Conservation (phyloP, 2,113 vertebrate genomes). For the human (Homo sapiens) region DNA sequence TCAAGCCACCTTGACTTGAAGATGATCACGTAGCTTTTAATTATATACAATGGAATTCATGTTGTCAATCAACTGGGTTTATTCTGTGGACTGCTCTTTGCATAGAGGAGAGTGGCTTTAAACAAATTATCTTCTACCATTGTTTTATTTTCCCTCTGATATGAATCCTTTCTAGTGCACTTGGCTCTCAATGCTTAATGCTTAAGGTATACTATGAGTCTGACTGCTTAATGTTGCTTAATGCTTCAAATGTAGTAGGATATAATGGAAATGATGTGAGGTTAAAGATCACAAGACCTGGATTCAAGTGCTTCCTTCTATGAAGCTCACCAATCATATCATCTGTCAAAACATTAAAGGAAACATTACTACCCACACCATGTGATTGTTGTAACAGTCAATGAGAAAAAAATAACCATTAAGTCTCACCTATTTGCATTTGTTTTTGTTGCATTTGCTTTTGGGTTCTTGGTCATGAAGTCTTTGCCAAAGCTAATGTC, state of each 20-base stretch:
- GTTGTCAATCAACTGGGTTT: neutral
- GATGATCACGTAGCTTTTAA: neutral
- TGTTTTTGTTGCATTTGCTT: no score
- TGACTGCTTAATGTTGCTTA: neutral
- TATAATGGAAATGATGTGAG: neutral
- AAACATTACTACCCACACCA: neutral
- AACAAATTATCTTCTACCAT: neutral
- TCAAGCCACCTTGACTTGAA: neutral
- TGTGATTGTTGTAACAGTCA: neutral
- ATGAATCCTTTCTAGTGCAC: neutral
- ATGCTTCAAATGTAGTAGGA: neutral
- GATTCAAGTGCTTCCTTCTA: neutral
- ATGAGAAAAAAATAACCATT: neutral
- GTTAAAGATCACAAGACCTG: neutral
- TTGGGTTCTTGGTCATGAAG: no score
- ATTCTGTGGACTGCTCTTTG: neutral
- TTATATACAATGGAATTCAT: neutral
- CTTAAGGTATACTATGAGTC: neutral
- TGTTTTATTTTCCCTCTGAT: neutral
- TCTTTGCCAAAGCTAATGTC: no score
- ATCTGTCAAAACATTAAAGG: neutral
- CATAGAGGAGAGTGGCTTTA: neutral
- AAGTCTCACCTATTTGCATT: no score
- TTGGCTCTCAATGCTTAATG: neutral
- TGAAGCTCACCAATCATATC: neutral